Evolutionary conservation across 1,140 invertebrate species (phyloP).

Genomic region (Doryteuthis pealeii): DNA sequence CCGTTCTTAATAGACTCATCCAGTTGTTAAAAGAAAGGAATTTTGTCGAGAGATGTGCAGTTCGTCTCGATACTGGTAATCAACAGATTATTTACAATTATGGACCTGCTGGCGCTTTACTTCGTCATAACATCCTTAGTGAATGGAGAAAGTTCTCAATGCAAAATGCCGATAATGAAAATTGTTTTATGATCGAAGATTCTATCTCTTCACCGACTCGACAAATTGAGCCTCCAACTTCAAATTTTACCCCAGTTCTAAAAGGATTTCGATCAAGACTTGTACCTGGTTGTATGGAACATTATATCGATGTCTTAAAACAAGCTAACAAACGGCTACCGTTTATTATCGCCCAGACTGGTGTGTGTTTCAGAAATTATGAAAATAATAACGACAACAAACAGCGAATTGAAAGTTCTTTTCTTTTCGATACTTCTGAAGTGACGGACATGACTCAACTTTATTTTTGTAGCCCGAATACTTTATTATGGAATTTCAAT

Average conservation of each 20-base stretch:
- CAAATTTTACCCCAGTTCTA: not conserved
- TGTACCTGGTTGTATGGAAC: not conserved
- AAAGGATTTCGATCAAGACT: not conserved
- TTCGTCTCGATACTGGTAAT: too few species aligned
- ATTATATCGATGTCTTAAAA: not conserved
- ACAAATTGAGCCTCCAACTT: not conserved
- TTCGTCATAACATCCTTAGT: not conserved
- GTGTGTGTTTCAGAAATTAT: not conserved
- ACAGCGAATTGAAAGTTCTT: not conserved
- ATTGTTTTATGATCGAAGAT: not conserved
- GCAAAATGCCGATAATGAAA: not conserved
- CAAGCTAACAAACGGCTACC: not conserved
- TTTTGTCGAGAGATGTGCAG: too few species aligned
- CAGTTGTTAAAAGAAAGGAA: too few species aligned
- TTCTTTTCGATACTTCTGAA: not conserved
- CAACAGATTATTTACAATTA: not conserved
- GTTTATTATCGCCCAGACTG: not conserved
- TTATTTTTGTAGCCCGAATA: not conserved
- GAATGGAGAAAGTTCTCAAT: not conserved
- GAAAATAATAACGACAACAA: not conserved
- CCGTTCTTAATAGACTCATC: too few species aligned
- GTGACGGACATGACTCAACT: not conserved
- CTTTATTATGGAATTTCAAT: not conserved
- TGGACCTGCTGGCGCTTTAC: not conserved
- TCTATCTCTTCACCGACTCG: not conserved